These are phyloP conservation scores for Vombatus ursinus DNA, from an alignment of 2,113 vertebrate species.

Conservation along the genomic window DNA sequence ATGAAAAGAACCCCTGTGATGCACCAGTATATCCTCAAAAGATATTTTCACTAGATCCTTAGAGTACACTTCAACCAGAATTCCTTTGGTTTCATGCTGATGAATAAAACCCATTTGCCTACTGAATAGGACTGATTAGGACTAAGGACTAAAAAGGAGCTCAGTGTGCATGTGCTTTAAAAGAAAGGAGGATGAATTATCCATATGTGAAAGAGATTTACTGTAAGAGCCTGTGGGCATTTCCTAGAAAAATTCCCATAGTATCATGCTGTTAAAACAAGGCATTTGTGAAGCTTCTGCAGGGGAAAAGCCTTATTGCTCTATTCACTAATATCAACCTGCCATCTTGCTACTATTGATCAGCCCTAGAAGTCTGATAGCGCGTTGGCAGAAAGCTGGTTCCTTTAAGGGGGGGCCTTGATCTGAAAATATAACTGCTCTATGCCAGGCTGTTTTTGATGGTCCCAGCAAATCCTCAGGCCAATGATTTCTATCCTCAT, in stretches of 20 bases:
- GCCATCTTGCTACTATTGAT: conserved; percentile 81
- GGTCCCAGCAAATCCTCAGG: conserved; percentile 64
- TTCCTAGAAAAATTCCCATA: conserved; percentile 81
- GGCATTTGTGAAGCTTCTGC: conserved; percentile 80
- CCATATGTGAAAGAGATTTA: conserved; percentile 79
- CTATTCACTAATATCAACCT: conserved; percentile 76
- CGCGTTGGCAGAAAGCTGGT: conserved; percentile 67
- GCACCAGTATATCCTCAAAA: background rate
- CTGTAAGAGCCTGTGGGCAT: conserved; percentile 76
- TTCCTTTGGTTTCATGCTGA: conserved; percentile 28
- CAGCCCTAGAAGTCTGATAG: conserved; percentile 64
- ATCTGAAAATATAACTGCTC: conserved; percentile 59
- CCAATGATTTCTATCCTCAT: conserved; percentile 1
- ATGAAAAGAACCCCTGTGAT: background rate
- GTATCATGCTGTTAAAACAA: conserved; percentile 81
- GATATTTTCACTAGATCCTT: background rate
- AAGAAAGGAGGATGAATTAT: conserved; percentile 78
- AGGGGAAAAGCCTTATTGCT: conserved; percentile 80
- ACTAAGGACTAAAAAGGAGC: conserved; percentile 68
- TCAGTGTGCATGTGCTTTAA: conserved; percentile 72
- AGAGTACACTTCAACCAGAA: background rate
- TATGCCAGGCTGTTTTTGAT: conserved; percentile 71
- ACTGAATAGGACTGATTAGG: conserved; percentile 68
- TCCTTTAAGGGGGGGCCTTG: conserved; percentile 76
- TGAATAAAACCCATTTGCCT: conserved; percentile 70